These are phyloP conservation scores for Caracal caracal DNA, from an alignment of 2,113 vertebrate species.

Conservation along the genomic window DNA sequence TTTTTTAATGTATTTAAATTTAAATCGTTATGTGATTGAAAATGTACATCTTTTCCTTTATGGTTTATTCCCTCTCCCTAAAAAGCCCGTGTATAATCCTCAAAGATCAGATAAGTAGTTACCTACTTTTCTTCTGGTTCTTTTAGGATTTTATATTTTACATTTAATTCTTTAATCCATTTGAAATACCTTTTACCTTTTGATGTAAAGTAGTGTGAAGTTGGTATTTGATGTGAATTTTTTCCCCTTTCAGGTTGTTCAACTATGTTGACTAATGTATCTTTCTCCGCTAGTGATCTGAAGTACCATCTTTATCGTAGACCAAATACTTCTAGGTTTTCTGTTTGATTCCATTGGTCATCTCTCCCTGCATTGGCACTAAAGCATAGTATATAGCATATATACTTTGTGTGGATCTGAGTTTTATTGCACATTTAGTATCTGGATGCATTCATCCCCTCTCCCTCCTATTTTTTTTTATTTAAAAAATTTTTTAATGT, in stretches of 20 bases:
- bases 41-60: neutral
- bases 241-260: neutral
- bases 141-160: slow-evolving; percentile 34
- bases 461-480: neutral
- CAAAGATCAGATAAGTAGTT: neutral
- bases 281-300: neutral
- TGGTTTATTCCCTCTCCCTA: neutral
- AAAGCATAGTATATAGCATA: no score
- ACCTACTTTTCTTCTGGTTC: slow-evolving; percentile 2
- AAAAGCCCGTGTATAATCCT: neutral
- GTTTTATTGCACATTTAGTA: neutral
- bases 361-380: neutral
- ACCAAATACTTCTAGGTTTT: neutral
- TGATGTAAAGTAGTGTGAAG: neutral
- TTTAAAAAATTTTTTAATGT: no score
- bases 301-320: neutral
- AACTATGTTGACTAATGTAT: neutral
- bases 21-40: neutral
- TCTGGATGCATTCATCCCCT: neutral
- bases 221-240: neutral
- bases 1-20: neutral
- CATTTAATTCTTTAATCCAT: neutral
- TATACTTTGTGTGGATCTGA: neutral
- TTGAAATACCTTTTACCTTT: neutral
- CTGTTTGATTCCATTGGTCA: neutral